These are phyloP conservation scores for Chymomyza amoena DNA, from an alignment of 2,888 invertebrate species.

Conservation along the genomic window DNA sequence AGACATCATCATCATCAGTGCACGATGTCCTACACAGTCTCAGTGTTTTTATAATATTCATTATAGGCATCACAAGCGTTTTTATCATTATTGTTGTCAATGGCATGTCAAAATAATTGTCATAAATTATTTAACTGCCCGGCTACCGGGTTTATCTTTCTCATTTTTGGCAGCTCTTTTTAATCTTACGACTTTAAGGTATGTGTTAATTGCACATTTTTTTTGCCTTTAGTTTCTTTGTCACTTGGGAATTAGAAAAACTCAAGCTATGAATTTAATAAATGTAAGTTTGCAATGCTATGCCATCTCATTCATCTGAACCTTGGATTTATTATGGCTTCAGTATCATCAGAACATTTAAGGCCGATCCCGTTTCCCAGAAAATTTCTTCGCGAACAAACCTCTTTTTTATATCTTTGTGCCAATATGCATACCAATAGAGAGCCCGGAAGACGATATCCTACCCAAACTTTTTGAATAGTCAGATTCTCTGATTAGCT, in stretches of 20 bases:
- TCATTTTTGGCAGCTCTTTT: neutral
- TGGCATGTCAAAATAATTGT: slow-evolving; percentile 65
- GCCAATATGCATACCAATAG: too few species aligned
- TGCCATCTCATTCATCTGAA: too few species aligned
- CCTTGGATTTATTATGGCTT: too few species aligned
- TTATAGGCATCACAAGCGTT: slow-evolving; percentile 9
- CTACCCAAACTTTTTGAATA: too few species aligned
- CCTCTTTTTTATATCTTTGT: too few species aligned
- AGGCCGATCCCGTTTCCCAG: too few species aligned
- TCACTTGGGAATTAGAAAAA: slow-evolving; percentile 8
- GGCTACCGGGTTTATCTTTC: slow-evolving; percentile 47
- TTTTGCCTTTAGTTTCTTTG: slow-evolving; percentile 19
- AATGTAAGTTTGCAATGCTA: too few species aligned
- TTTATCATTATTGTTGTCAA: slow-evolving; percentile 28
- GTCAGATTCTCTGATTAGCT: too few species aligned
- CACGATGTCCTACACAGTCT: neutral
- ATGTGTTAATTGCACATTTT: slow-evolving; percentile 41
- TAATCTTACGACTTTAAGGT: neutral
- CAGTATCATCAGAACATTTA: too few species aligned
- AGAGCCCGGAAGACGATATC: too few species aligned
- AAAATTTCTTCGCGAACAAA: too few species aligned
- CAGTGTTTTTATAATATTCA: neutral
- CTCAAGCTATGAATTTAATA: slow-evolving; percentile 47
- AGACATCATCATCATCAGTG: neutral
- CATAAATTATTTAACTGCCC: slow-evolving; percentile 59